phyloP scores from a whole-genome alignment of 2,888 invertebrate genomes.

The Bugula neritina region DNA sequence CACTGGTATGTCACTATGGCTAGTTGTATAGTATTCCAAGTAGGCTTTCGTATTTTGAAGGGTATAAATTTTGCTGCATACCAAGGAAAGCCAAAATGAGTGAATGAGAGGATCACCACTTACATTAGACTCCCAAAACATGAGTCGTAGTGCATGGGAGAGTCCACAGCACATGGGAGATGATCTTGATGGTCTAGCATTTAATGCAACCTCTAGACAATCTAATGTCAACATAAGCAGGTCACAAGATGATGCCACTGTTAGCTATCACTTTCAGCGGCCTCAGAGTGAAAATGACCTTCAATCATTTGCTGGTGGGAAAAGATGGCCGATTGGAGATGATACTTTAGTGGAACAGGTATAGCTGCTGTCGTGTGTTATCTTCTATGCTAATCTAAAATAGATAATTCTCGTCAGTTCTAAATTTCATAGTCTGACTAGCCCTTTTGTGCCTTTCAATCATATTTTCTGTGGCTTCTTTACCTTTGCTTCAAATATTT shows the following conservation, averaged over 20 bases:
- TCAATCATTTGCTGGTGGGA: conserved; percentile 52
- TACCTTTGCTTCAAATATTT: too few species aligned
- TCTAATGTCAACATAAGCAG: conserved; percentile 33
- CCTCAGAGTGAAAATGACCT: conserved; percentile 76
- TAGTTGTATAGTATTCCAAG: too few species aligned
- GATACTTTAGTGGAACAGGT: conserved; percentile 71
- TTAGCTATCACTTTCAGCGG: conserved; percentile 83
- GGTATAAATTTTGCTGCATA: too few species aligned
- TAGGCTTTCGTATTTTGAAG: too few species aligned
- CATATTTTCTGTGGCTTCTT: too few species aligned
- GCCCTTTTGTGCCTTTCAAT: too few species aligned
- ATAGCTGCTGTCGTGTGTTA: not conserved
- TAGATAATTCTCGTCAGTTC: too few species aligned
- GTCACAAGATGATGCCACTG: conserved; percentile 82
- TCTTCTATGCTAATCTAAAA: too few species aligned
- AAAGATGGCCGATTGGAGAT: conserved; percentile 77
- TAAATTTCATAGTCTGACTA: too few species aligned
- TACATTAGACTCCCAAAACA: conserved; percentile 9
- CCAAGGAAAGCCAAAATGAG: not conserved
- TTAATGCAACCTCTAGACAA: conserved; percentile 10
- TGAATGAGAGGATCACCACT: conserved; percentile 24
- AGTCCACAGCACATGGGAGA: conserved; percentile 11
- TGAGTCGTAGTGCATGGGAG: conserved; percentile 23
- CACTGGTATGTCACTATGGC: too few species aligned
- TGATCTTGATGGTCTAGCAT: conserved; percentile 22